Base-by-base conservation (phyloP, 1,140 invertebrate species). In the Drosophila eugracilis region DNA sequence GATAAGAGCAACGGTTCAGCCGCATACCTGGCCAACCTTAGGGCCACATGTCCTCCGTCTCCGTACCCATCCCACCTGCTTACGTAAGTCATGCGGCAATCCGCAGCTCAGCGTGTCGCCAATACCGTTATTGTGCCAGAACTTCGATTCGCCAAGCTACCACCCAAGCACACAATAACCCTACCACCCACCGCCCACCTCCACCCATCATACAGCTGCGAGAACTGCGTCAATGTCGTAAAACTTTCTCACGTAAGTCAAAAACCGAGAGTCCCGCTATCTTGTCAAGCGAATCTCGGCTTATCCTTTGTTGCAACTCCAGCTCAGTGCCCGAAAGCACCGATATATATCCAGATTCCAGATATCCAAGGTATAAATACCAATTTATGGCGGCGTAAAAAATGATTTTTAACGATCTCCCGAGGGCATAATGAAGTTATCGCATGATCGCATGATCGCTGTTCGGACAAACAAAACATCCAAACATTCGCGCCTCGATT, bases 241-340 rank as follows among this genome's bases (percentile, higher is more conserved):
- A 85, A 88, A 78, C 50, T 75, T 88, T 86, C 81, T 81, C 81
- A 86, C 81, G 81, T 86, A 88, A 86, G 58, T 86, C 83, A 85
- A 86, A 84, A 50, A 62, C 32, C 26, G 34, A 54, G 36, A 69
- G 62, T 70, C 19, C 66, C 66, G 66, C 66, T 69, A 74, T 83
- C 42, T 60, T 72, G 78, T 49, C 57, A 52, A 6, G 6, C 41
- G 28, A 36, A 73, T 49, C 69, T 62, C 34, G 57, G 69, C 57
- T 67, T 49, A 48, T 78, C 53, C 69, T 54, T 72, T 50, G 54
- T 59, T 24, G 28, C 36, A 17, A 21, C 30, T 32, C 21, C 59
- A 15, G 34, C 41, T 28, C 42, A 37, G 26, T 6, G n/a, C 22
- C 22, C 12, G 14, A 45, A n/a, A 22, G 3, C 17, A 22, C 10